phyloP scores from a whole-genome alignment of 2,888 invertebrate genomes.

The Stenchaetothrips biformis region DNA sequence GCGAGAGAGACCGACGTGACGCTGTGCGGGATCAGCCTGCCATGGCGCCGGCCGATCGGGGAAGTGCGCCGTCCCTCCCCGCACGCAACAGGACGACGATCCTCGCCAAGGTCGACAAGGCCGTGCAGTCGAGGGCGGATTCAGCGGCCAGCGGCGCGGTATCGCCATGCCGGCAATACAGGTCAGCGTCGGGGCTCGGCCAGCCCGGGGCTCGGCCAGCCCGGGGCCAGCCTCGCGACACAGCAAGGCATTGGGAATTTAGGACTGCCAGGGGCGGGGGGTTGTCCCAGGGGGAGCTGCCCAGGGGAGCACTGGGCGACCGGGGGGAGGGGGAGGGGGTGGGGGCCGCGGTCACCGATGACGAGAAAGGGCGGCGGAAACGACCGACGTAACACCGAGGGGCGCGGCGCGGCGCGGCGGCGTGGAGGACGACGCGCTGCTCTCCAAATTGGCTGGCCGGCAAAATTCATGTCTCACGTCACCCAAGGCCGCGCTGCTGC shows the following conservation, averaged over 20 bases:
- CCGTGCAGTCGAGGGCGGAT: too few relatives aligned
- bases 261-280: background rate
- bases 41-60: too few relatives aligned
- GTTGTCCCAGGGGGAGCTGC: background rate
- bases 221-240: background rate
- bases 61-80: too few relatives aligned
- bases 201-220: background rate
- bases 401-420: background rate
- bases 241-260: conserved; percentile 11
- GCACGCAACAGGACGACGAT: too few relatives aligned
- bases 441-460: background rate
- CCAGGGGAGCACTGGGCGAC: too few relatives aligned
- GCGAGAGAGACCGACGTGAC: too few relatives aligned
- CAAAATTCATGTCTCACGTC: too few relatives aligned
- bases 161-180: too few relatives aligned
- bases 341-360: background rate
- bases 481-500: too few relatives aligned
- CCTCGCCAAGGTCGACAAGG: too few relatives aligned
- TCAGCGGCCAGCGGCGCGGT: too few relatives aligned
- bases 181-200: background rate
- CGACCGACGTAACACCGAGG: background rate
- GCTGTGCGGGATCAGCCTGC: too few relatives aligned
- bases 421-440: background rate
- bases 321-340: background rate
- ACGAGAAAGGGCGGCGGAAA: background rate